phyloP scores from a whole-genome alignment of 2,888 invertebrate genomes.

The Netelia inedita region DNA sequence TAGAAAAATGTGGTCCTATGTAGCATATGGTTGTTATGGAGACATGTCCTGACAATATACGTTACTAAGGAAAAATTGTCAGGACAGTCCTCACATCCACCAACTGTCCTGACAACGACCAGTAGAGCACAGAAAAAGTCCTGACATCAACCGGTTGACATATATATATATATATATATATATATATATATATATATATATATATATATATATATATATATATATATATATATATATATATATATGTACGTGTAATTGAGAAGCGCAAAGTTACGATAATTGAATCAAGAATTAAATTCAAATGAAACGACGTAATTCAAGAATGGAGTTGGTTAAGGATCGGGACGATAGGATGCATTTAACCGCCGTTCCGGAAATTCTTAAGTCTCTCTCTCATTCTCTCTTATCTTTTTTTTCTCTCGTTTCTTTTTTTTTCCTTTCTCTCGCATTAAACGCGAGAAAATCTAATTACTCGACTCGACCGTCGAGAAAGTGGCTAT shows the following conservation, averaged over 20 bases:
- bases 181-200: constrained; percentile 9
- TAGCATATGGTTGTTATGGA: too few relatives aligned
- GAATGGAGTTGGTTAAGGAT: background rate
- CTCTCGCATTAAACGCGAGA: background rate
- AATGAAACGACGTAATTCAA: constrained; percentile 41
- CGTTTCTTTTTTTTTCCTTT: background rate
- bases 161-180: too few relatives aligned
- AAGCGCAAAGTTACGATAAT: constrained; percentile 47
- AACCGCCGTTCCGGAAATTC: background rate
- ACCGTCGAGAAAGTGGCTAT: too few relatives aligned
- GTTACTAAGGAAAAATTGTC: too few relatives aligned
- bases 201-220: constrained; percentile 10
- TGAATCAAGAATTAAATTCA: constrained; percentile 53
- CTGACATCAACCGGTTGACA: too few relatives aligned
- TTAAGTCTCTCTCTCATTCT: background rate
- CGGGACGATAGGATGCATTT: background rate
- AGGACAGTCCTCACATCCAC: too few relatives aligned
- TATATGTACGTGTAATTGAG: constrained; percentile 15
- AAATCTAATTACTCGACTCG: background rate
- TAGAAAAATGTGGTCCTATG: too few relatives aligned
- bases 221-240: constrained; percentile 2
- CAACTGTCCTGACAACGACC: too few relatives aligned
- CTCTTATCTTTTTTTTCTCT: background rate
- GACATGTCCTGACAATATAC: too few relatives aligned
- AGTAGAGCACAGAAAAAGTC: too few relatives aligned